Evolutionary conservation across 1,140 invertebrate genomes (phyloP), one percentile per base, ranked within the genome.

Genomic region (Andricus grossulariae): DNA sequence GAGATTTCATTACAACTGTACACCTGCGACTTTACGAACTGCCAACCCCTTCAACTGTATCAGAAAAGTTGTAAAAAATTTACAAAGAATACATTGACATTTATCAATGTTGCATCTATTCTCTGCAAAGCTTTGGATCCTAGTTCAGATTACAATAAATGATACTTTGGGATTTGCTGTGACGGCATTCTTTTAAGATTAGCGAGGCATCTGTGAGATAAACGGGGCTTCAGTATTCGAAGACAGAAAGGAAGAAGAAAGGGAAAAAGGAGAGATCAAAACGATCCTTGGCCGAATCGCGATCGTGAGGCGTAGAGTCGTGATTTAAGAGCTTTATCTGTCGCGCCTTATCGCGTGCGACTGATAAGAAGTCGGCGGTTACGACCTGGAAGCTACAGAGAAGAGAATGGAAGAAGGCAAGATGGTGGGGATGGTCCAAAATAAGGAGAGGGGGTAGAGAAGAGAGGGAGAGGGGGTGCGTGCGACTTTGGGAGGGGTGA

Each of bases 261-360:
- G 13, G 19, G 21, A 55, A 66, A 66, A 66, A 66, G 25, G 25
- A 66, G 60, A 66, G 60, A 66, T 66, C 60, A 66, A 66, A 66
- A 66, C 60, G 60, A 66, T 66, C 60, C 60, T 32, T 45, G 39
- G n/a, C 60, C 50, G 51, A 60, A 80, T 73, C 70, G 66, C 45
- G 73, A 75, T 73, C 66, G 72, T 74, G n/a, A 72, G 21, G 54
- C 77, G 79, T 79, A 76, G 74, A 77, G 77, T 79, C 82, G 78
- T 83, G 85, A 88, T 84, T 87, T 77, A 83, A 73, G 72, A 73
- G 74, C 57, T 74, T 84, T 86, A 87, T 88, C 86, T 73, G 81
- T 76, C 80, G 73, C 82, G 80, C 55, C 76, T 88, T 87, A 87
- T 88, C 86, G 73, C 79, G 75, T 75, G 54, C 74, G 79, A 75